Percentiles rank a stretch among this genome's conserved stretches.
phyloP scores from a whole-genome alignment of 2,797 vertebrate species.

The Lutra lutra region DNA sequence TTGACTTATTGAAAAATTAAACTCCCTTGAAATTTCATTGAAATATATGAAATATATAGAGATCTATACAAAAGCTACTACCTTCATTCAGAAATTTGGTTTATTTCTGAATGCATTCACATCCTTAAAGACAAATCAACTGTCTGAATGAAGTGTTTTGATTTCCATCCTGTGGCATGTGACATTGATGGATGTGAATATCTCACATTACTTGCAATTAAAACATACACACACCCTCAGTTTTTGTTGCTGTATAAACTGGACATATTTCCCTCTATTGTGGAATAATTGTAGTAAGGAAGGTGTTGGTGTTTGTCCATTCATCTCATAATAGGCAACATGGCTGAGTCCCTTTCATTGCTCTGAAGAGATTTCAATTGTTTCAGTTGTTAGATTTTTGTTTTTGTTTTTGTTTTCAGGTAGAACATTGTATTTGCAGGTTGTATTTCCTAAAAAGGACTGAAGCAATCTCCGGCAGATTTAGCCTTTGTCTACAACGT shows the following conservation, averaged over 20 bases:
- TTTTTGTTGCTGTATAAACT: background rate
- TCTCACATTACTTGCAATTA: background rate
- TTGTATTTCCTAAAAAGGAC: background rate
- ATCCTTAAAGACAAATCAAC: background rate
- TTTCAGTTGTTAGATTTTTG: background rate
- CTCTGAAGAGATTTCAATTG: background rate
- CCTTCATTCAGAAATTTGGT: background rate
- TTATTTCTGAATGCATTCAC: background rate
- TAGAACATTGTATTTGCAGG: background rate
- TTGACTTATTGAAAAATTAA: background rate
- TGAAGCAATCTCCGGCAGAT: background rate
- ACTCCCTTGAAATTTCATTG: background rate
- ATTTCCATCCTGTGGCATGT: background rate
- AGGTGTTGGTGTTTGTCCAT: background rate
- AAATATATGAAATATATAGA: background rate
- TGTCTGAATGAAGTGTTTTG: background rate
- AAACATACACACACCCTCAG: background rate
- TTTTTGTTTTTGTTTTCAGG: background rate
- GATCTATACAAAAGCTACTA: background rate
- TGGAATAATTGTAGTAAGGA: background rate
- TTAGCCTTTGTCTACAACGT: background rate
- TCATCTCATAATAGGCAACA: background rate
- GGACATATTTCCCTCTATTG: background rate
- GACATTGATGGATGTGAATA: background rate
- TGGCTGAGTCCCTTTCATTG: background rate